Percentiles rank a stretch among this genome's conserved stretches.
These are phyloP conservation scores for Zhuqinia jingwanae DNA, from an alignment of 2,888 invertebrate species.

Conservation along the genomic window DNA sequence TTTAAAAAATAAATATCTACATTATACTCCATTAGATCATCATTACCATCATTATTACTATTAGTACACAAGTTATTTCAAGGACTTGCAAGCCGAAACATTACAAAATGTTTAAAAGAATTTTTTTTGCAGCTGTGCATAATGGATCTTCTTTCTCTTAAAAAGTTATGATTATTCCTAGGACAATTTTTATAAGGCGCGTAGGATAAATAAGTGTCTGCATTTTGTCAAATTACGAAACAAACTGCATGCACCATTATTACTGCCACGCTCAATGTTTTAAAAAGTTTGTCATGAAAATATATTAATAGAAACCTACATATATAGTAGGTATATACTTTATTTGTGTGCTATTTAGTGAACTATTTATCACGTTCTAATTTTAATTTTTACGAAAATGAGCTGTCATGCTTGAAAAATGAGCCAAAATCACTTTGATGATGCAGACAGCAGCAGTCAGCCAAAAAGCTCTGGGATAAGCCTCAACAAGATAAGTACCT, in stretches of 20 bases:
- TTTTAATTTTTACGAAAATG: constrained; percentile 67
- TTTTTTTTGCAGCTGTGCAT: constrained; percentile 49
- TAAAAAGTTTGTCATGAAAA: background rate
- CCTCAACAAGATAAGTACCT: too few species aligned
- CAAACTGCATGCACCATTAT: constrained; percentile 31
- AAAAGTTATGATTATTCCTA: background rate
- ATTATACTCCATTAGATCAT: background rate
- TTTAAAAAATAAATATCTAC: constrained; percentile 7
- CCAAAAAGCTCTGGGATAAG: background rate
- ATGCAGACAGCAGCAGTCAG: constrained; percentile 18
- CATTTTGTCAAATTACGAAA: constrained; percentile 15
- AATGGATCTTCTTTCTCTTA: constrained; percentile 18
- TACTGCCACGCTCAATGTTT: background rate
- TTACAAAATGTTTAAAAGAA: background rate
- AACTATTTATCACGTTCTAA: constrained; percentile 51
- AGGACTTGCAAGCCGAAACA: background rate
- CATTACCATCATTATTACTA: background rate
- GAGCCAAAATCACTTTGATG: constrained; percentile 54
- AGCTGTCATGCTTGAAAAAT: constrained; percentile 63
- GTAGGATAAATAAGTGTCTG: constrained; percentile 7
- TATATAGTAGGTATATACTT: background rate
- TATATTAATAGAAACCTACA: background rate
- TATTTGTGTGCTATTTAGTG: background rate
- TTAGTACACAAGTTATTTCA: constrained; percentile 11
- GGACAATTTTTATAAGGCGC: background rate